These are phyloP conservation scores for Geothlypis trichas DNA, from an alignment of 2,113 vertebrate species.

Conservation along the genomic window DNA sequence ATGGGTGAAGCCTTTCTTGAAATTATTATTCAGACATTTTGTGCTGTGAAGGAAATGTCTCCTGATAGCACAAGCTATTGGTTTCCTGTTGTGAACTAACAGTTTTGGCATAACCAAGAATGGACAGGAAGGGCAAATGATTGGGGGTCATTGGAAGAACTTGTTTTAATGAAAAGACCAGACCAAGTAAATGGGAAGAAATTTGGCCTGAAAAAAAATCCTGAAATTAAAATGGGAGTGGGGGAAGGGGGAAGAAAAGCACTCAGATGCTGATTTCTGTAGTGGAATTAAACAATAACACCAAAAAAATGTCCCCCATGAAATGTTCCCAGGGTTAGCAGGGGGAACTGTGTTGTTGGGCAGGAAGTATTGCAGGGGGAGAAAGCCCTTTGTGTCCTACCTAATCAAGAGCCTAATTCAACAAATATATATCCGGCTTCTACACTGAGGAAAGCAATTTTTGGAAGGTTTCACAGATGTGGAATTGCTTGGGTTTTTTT, in stretches of 20 bases:
- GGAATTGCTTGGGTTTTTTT: neutral
- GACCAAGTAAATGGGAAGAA: neutral
- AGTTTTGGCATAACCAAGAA: conserved; percentile 71
- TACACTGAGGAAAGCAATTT: conserved; percentile 30
- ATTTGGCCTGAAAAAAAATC: neutral
- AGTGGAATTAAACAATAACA: neutral
- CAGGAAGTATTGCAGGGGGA: neutral
- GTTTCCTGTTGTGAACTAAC: conserved; percentile 91
- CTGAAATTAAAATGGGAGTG: neutral
- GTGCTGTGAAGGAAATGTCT: conserved; percentile 88
- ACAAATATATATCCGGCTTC: conserved; percentile 57
- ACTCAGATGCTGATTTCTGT: neutral
- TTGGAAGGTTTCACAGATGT: conserved; percentile 7
- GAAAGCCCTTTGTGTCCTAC: conserved; percentile 27
- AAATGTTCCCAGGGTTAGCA: neutral
- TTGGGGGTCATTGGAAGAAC: conserved; percentile 62
- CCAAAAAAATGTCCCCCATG: neutral
- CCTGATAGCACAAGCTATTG: conserved; percentile 87
- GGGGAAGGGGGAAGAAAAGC: neutral
- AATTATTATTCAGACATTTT: conserved; percentile 86
- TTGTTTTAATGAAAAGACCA: conserved; percentile 44
- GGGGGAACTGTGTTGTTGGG: neutral
- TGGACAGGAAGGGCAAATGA: conserved; percentile 69
- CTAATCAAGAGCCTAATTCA: conserved; percentile 54
- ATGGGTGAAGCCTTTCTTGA: conserved; percentile 86